Conservation (phyloP, 2,113 vertebrate species). For the Bos indicus region DNA sequence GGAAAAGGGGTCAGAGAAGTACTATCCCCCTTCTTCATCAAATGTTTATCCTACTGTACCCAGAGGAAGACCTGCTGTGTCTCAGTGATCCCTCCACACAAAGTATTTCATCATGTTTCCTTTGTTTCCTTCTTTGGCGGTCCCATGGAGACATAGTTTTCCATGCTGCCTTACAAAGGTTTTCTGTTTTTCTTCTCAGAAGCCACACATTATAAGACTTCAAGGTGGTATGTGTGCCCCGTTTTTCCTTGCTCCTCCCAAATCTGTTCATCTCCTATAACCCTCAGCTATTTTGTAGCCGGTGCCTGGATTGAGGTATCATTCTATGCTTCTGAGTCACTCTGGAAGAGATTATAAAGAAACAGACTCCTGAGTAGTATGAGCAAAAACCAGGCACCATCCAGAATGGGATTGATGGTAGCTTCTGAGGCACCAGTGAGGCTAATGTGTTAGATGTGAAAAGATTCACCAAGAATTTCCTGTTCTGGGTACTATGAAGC, state of each 20-base stretch:
- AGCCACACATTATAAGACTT: neutral
- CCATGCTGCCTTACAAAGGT: neutral
- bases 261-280: neutral
- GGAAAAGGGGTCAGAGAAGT: neutral
- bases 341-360: neutral
- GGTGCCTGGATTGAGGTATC: neutral
- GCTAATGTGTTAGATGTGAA: neutral
- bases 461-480: too few species aligned
- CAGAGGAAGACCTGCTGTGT: neutral
- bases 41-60: neutral
- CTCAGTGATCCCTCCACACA: neutral
- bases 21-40: too few species aligned
- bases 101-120: neutral
- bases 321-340: neutral
- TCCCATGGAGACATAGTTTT: neutral
- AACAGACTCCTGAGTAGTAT: neutral
- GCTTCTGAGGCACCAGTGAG: too few species aligned
- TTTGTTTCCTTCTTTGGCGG: neutral
- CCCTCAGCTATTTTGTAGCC: neutral
- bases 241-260: neutral
- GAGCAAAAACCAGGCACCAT: neutral
- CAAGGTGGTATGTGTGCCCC: neutral
- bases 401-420: too few species aligned
- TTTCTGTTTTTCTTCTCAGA: neutral
- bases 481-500: too few species aligned